Evolutionary conservation across 2,797 vertebrate species (phyloP), one percentile per base, ranked within the genome.

Genomic region (Sebastes flavidus): DNA sequence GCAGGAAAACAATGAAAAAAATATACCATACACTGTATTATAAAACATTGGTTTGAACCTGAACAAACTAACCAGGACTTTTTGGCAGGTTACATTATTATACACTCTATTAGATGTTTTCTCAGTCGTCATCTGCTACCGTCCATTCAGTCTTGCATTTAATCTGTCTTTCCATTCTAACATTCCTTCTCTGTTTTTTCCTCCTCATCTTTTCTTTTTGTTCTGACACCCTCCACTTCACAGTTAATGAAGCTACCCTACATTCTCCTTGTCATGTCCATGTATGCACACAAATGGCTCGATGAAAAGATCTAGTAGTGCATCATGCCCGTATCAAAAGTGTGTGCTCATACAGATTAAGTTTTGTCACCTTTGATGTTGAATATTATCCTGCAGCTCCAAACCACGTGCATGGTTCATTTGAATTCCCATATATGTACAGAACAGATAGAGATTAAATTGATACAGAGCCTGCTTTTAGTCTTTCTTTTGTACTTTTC

Each of bases 361-460:
- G 8, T 62, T 81, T 32, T 62, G 42, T 65, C 24, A 70, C 59
- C 62, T 87, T 84, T 84, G 60, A 81, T 68, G 72, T 72, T 30
- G 8, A 72, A 55, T 73, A 65, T 83, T 74, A 42, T 65, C 70
- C 54, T 55, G 36, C 36, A 78, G 56, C 34, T 70, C 24, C n/a
- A 63, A 46, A 52, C 9, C 62, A 58, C 38, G 4, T 58, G 5
- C 34, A 32, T 42, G 30, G 67, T 66, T 75, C 74, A 20, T 55
- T 58, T 70, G 2, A 75, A 67, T 78, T 52, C 27, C 14, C 3
- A 46, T 25, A 3, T 38, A 72, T 72, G 32, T 77, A 75, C 56
- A 56, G 75, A 82, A n/a, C 12, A 60, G 73, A 82, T 75, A n/a
- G 67, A 83, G 82, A 79, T 80, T 78, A 77, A 67, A 88, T 69